Evolutionary conservation across 1,140 invertebrate species (phyloP), one percentile per base, ranked within the genome.

Genomic region (Aphidius gifuensis): DNA sequence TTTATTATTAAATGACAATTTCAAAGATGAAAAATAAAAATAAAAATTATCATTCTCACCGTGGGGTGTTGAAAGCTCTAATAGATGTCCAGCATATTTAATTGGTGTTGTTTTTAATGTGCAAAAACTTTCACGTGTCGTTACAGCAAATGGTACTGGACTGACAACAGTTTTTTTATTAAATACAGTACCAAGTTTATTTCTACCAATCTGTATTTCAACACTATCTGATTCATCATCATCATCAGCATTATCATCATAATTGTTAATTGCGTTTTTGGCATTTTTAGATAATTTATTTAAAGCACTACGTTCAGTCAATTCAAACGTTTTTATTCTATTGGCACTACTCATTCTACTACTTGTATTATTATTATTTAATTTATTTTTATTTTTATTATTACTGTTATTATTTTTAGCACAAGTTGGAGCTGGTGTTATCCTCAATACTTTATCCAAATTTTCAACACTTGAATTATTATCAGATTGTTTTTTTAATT

Each of bases 111-210:
- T 78, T 66, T 73, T 72, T 56, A 81, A 64, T 5, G 80, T 80
- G 9, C 72, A 73, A 57, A 81, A 81, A 64, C 80, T 81, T 68
- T 80, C 74, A 43, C 70, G 70, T 0, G 75, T 77, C 6, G 76
- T 75, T 45, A 76, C 68, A n/a, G 71, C 66, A 66, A 75, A 81
- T 54, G 78, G 78, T 54, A 80, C 76, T 50, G 80, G 76, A 61
- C 76, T 80, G 9, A 81, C 79, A 5, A 81, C 72, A 49, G 79
- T 74, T 64, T 71, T 79, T 65, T 81, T 73, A 38, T 75, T 79
- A 61, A 81, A 81, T 59, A 81, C 65, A 38, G 73, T 80, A 9
- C 78, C 78, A 40, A 75, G 69, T 60, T 73, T 75, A 61, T 74
- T 73, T 62, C 73, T 72, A 46, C 64, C 56, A 50, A 69, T 48